These are phyloP conservation scores for Hybognathus amarus DNA, from an alignment of 2,797 vertebrate genomes.

Conservation along the genomic window DNA sequence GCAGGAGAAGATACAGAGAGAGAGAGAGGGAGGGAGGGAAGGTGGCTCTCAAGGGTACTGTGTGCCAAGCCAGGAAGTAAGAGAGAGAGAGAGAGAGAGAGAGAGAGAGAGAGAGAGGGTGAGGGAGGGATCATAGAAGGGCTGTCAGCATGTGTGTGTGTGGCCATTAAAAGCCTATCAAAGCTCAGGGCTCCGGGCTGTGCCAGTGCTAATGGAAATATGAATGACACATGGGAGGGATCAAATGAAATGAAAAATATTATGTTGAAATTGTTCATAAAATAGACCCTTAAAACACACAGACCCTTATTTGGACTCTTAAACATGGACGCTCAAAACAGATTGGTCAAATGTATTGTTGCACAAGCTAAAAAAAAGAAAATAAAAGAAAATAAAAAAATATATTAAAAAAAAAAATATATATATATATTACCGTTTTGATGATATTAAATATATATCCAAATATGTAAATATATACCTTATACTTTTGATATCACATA, in stretches of 20 bases:
- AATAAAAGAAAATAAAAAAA: too few relatives aligned
- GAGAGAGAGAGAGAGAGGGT: too few relatives aligned
- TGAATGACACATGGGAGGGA: conserved; percentile 52
- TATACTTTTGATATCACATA: too few relatives aligned
- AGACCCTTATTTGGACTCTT: conserved; percentile 23
- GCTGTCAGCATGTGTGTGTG: conserved; percentile 43
- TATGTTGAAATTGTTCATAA: background rate
- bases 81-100: too few relatives aligned
- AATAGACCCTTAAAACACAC: background rate
- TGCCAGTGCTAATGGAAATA: conserved; percentile 50
- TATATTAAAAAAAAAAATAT: too few relatives aligned
- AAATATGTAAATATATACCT: background rate
- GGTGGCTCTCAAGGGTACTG: conserved; percentile 77
- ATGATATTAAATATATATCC: background rate
- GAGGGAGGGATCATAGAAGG: conserved; percentile 44
- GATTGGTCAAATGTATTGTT: background rate
- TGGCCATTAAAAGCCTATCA: conserved; percentile 56
- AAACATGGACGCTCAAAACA: background rate
- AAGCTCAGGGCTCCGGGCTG: conserved; percentile 36
- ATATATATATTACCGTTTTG: background rate
- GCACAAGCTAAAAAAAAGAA: too few relatives aligned
- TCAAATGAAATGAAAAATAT: conserved; percentile 6
- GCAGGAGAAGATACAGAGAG: background rate
- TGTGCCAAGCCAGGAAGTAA: conserved; percentile 77
- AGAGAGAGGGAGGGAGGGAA: conserved; percentile 55